phyloP scores from a whole-genome alignment of 2,113 vertebrate genomes.

The Dryoscopus gambensis region DNA sequence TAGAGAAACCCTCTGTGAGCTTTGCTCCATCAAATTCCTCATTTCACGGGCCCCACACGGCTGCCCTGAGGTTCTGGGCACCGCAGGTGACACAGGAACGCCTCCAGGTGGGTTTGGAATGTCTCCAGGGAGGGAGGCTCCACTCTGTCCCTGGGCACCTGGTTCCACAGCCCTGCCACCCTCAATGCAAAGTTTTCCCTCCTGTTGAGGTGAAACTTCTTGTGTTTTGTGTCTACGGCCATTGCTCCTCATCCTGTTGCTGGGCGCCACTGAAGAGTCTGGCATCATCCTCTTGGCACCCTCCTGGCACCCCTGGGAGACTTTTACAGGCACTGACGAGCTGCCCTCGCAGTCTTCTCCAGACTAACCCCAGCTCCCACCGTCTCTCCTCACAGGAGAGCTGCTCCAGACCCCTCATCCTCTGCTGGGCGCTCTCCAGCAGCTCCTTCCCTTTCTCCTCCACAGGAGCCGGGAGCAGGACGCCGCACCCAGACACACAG shows the following conservation, averaged over 20 bases:
- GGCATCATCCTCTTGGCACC: neutral
- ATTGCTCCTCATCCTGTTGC: neutral
- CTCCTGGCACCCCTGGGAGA: neutral
- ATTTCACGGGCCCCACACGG: accelerated
- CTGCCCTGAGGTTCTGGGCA: neutral
- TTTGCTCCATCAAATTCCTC: neutral
- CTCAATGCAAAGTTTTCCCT: accelerated
- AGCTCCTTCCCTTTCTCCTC: neutral
- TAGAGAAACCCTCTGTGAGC: neutral
- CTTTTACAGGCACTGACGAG: neutral
- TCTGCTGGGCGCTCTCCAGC: neutral
- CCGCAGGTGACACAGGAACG: neutral
- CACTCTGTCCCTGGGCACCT: neutral
- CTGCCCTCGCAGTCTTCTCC: neutral
- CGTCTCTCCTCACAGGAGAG: neutral
- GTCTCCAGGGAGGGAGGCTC: neutral
- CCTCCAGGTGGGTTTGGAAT: neutral
- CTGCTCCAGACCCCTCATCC: neutral
- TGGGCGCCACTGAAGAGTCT: neutral
- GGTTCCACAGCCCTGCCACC: neutral
- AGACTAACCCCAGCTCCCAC: neutral
- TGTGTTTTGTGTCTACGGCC: neutral
- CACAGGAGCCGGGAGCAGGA: neutral
- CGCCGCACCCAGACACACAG: neutral
- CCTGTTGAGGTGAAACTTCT: neutral